A percentile compares a stretch with the other conserved stretches of the same genome.
Evolutionary conservation across 2,888 invertebrate species (phyloP).

Genomic region (Tridacna gigas): DNA sequence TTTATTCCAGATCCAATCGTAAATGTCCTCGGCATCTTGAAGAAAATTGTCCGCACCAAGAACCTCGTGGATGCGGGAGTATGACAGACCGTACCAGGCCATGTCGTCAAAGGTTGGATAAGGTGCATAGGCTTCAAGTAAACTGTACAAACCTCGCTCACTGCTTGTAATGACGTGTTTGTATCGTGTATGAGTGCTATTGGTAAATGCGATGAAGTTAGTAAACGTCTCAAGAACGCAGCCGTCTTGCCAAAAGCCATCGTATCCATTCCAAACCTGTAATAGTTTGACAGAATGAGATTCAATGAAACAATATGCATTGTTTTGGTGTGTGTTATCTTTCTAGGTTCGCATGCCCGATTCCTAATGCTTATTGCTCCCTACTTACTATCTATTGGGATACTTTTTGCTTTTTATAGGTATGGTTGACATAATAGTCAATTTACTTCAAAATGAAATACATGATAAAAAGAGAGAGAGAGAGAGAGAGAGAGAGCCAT

Average conservation of each 20-base stretch:
- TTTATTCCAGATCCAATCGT: constrained; percentile 69
- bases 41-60: constrained; percentile 59
- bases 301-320: too few species aligned
- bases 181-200: constrained; percentile 67
- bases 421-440: too few species aligned
- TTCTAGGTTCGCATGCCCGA: too few species aligned
- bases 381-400: too few species aligned
- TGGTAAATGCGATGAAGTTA: constrained; percentile 68
- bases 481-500: too few species aligned
- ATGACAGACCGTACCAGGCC: constrained; percentile 72
- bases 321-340: too few species aligned
- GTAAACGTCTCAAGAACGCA: constrained; percentile 68
- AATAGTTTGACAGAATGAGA: too few species aligned
- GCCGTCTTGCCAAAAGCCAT: constrained; percentile 76
- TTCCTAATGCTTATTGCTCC: too few species aligned
- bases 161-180: constrained; percentile 56
- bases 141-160: constrained; percentile 60
- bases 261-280: constrained; percentile 74
- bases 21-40: constrained; percentile 62
- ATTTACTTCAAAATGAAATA: too few species aligned
- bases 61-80: constrained; percentile 66
- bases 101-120: constrained; percentile 74
- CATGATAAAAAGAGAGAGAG: too few species aligned
- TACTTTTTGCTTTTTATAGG: too few species aligned
- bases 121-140: constrained; percentile 71